A percentile compares a stretch with the other conserved stretches of the same genome.
Conservation (phyloP, 2,797 vertebrate genomes). For the Prunella strophiata region DNA sequence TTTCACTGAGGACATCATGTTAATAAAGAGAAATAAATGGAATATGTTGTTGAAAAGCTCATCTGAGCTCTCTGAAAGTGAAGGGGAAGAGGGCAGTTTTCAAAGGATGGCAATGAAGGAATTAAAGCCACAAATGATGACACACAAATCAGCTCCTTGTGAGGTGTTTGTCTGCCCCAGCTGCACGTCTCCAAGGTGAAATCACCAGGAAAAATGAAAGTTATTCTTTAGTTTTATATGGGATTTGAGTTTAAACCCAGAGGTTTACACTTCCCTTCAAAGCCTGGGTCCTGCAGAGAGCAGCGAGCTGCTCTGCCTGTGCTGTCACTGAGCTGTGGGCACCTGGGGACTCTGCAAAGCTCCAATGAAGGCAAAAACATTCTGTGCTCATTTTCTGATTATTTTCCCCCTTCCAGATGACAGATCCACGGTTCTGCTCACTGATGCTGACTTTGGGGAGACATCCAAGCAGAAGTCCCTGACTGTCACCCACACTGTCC, state of each 20-base stretch:
- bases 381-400: fast-evolving
- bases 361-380: neutral
- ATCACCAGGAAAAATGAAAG: neutral
- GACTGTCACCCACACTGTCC: slow-evolving; percentile 98
- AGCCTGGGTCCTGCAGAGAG: neutral
- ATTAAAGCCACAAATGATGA: neutral
- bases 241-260: neutral
- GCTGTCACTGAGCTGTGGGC: neutral
- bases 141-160: neutral
- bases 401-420: slow-evolving; percentile 81
- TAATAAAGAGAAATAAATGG: neutral
- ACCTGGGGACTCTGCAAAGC: neutral
- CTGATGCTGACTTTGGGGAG: slow-evolving; percentile 97
- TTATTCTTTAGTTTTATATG: neutral
- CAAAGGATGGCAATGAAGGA: neutral
- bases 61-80: neutral
- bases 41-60: neutral
- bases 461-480: slow-evolving; percentile 96
- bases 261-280: neutral
- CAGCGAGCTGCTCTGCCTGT: neutral
- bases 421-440: slow-evolving; percentile 94
- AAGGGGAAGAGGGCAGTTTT: neutral
- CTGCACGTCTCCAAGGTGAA: neutral
- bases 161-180: neutral
- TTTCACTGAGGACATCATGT: neutral